These are phyloP conservation scores for Scaptomyza tumidula DNA, from an alignment of 2,888 invertebrate genomes.

Conservation along the genomic window DNA sequence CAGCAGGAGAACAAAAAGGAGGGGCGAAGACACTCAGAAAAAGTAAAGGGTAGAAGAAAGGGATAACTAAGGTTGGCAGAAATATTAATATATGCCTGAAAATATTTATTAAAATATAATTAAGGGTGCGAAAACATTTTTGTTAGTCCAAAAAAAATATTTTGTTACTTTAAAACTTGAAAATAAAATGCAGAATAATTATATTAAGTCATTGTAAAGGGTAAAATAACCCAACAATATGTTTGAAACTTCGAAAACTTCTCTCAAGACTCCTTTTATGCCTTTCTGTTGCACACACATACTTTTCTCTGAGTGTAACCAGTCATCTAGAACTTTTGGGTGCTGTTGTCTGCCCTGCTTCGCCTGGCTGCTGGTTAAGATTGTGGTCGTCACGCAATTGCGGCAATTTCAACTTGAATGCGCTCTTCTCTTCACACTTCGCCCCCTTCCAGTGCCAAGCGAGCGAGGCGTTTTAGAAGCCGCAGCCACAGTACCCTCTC, in stretches of 20 bases:
- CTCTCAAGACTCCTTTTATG: not conserved
- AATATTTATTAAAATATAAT: too few relatives aligned
- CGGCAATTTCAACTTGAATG: slow-evolving; percentile 75
- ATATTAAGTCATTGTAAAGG: not conserved
- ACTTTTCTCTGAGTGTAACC: slow-evolving; percentile 19
- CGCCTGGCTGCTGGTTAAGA: slow-evolving; percentile 57
- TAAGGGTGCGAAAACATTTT: too few relatives aligned
- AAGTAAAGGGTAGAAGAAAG: not conserved
- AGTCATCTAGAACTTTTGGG: slow-evolving; percentile 58
- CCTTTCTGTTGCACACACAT: too few relatives aligned
- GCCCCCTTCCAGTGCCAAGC: too few relatives aligned
- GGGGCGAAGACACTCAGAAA: not conserved
- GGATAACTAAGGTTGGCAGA: too few relatives aligned
- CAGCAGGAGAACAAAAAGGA: not conserved
- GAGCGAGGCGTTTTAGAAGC: slow-evolving; percentile 24
- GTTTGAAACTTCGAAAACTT: not conserved
- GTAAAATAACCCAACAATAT: not conserved
- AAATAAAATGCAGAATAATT: too few relatives aligned
- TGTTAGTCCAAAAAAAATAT: too few relatives aligned
- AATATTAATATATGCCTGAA: not conserved
- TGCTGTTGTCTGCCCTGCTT: not conserved
- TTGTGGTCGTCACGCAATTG: slow-evolving; percentile 78
- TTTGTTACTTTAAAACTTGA: not conserved
- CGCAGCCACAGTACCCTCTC: not conserved
- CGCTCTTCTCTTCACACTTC: slow-evolving; percentile 41